A percentile compares a stretch with the other conserved stretches of the same genome.
Evolutionary conservation across 1,140 invertebrate species (phyloP).

Genomic region (Bombyx mandarina): DNA sequence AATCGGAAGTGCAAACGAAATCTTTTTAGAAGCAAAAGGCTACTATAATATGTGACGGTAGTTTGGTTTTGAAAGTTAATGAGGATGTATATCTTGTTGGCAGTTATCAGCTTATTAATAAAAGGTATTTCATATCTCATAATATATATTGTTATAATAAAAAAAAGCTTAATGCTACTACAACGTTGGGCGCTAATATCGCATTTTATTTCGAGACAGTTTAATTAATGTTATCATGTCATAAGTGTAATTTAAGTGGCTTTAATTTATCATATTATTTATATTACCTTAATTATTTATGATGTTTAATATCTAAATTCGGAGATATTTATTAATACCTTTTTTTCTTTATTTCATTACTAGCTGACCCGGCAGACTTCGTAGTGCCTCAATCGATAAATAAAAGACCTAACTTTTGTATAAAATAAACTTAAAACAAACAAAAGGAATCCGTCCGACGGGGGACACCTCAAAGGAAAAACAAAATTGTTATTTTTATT

Average conservation of each 20-base stretch:
- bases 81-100: conserved; percentile 51
- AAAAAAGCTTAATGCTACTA: neutral
- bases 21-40: conserved; percentile 18
- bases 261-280: no score
- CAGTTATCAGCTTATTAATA: conserved; percentile 38
- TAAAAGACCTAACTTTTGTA: no score
- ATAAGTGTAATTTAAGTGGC: no score
- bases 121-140: conserved; percentile 29
- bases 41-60: conserved; percentile 48
- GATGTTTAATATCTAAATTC: neutral
- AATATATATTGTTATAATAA: neutral
- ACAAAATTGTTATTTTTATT: no score
- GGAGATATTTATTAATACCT: no score
- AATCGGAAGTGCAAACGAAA: conserved; percentile 22
- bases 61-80: conserved; percentile 29
- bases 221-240: no score
- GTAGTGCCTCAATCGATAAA: no score
- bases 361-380: no score
- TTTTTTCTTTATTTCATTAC: no score
- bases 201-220: neutral
- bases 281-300: neutral
- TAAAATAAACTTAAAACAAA: no score
- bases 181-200: conserved; percentile 5
- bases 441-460: no score
- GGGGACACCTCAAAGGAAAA: no score